These are phyloP conservation scores for Agelastica alni DNA, from an alignment of 2,888 invertebrate species.

Conservation along the genomic window DNA sequence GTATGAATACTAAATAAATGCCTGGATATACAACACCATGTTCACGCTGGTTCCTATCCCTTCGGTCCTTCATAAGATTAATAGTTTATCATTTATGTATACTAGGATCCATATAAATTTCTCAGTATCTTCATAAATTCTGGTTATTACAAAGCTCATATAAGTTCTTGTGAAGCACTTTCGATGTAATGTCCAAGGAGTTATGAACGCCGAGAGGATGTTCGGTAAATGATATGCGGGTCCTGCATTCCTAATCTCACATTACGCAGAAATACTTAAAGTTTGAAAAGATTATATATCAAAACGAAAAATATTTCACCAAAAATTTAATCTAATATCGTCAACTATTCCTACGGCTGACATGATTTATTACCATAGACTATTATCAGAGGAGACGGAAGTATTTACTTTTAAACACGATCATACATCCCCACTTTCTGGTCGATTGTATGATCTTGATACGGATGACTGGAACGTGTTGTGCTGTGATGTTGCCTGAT, in stretches of 20 bases:
- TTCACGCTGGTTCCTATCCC: no score
- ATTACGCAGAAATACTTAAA: not conserved
- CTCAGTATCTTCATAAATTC: not conserved
- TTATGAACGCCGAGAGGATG: not conserved
- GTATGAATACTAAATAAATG: no score
- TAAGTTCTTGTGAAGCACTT: not conserved
- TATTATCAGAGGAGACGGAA: no score
- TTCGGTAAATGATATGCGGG: conserved; percentile 1
- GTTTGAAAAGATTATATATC: not conserved
- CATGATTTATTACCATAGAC: no score
- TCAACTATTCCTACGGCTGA: no score
- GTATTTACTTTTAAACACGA: no score
- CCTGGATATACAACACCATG: not conserved
- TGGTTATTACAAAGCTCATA: not conserved
- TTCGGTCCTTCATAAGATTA: no score
- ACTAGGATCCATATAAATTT: not conserved
- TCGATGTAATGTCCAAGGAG: not conserved
- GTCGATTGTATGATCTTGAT: no score
- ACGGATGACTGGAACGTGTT: no score
- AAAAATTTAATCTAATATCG: not conserved
- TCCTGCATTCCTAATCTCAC: conserved; percentile 1
- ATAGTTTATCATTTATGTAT: not conserved
- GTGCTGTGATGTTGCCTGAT: no score
- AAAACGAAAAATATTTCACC: not conserved
- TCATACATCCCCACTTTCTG: no score